Evolutionary conservation across 1,140 invertebrate genomes (phyloP).

Genomic region (Argopecten irradians): DNA sequence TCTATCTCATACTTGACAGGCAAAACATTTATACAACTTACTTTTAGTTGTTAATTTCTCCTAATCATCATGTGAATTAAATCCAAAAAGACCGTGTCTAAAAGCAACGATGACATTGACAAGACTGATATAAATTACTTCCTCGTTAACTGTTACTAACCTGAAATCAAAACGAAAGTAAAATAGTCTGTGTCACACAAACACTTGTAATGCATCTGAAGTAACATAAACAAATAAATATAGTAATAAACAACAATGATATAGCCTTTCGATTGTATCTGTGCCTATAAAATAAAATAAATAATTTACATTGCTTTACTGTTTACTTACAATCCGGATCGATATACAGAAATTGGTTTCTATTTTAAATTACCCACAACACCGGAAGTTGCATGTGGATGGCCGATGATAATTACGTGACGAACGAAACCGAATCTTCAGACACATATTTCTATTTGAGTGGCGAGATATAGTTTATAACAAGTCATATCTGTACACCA

Average conservation of each 20-base stretch:
- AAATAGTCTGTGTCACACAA: neutral
- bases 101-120: neutral
- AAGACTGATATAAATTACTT: neutral
- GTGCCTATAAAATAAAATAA: no score
- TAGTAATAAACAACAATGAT: no score
- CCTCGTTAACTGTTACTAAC: neutral
- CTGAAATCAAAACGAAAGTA: neutral
- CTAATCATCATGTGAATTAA: neutral
- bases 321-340: neutral
- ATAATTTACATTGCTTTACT: neutral
- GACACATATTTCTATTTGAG: no score
- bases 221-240: no score
- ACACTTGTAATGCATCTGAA: neutral
- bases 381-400: constrained; percentile 20
- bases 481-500: no score
- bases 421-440: no score
- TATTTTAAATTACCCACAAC: neutral
- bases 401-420: no score
- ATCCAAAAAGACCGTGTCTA: no score
- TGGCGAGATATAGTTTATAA: no score
- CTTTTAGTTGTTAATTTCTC: neutral
- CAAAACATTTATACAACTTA: neutral
- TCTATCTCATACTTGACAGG: no score
- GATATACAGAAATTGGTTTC: neutral
- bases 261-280: no score